Percentiles rank a stretch among this genome's conserved stretches.
These are phyloP conservation scores for Phasianus colchicus DNA, from an alignment of 2,113 vertebrate genomes.

Conservation along the genomic window DNA sequence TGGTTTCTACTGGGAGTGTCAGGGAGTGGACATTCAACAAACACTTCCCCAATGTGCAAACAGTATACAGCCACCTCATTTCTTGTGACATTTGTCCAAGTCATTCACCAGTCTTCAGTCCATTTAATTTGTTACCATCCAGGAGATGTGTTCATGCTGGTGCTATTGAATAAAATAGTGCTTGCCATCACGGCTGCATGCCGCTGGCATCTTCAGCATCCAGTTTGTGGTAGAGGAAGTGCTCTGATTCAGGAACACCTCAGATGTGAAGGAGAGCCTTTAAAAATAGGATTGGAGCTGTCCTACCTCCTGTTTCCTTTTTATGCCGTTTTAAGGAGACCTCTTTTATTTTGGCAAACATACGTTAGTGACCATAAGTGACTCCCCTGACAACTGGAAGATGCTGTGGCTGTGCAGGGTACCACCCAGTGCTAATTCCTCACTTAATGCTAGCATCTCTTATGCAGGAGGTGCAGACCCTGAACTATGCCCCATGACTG, in stretches of 20 bases:
- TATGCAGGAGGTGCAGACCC: slow-evolving; percentile 21
- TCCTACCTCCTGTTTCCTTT: background rate
- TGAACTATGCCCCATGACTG: background rate
- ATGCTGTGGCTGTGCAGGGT: background rate
- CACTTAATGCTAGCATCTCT: background rate
- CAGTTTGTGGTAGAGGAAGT: background rate
- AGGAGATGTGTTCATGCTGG: background rate
- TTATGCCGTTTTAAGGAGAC: background rate
- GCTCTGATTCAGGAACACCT: background rate
- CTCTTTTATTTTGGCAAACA: background rate
- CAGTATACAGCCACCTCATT: background rate
- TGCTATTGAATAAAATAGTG: background rate
- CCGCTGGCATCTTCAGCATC: background rate
- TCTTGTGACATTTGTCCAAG: background rate
- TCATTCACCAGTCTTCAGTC: background rate
- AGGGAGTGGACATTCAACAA: background rate
- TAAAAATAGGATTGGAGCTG: background rate
- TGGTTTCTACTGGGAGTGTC: background rate
- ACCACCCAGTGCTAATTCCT: slow-evolving; percentile 17
- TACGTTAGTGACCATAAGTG: too few relatives aligned
- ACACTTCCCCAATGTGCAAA: background rate
- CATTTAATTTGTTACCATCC: background rate
- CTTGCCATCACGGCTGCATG: background rate
- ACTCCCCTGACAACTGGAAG: background rate
- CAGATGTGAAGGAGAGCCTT: background rate